These are phyloP conservation scores for Vandiemenella viatica DNA, from an alignment of 2,888 invertebrate genomes.

Conservation along the genomic window DNA sequence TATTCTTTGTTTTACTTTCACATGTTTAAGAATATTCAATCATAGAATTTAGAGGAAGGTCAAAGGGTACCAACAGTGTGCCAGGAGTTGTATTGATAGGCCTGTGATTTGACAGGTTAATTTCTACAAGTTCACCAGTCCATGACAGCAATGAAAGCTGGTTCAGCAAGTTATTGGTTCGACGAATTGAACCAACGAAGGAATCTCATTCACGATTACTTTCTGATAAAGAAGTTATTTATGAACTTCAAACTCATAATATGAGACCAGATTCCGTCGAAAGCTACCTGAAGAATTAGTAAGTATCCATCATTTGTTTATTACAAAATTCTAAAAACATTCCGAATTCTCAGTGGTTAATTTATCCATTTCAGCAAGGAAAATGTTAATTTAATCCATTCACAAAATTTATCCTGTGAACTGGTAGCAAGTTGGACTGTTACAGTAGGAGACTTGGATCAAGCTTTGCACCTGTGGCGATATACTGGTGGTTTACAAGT, in stretches of 20 bases:
- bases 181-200: conserved; percentile 85
- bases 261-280: conserved; percentile 78
- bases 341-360: too few species aligned
- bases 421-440: conserved; percentile 94
- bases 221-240: conserved; percentile 90
- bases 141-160: conserved; percentile 46
- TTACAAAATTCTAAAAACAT: too few species aligned
- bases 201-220: conserved; percentile 94
- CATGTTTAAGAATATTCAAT: too few species aligned
- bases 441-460: conserved; percentile 92
- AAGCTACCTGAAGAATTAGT: conserved; percentile 83
- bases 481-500: conserved; percentile 79
- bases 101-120: too few species aligned
- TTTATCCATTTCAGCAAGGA: conserved; percentile 45
- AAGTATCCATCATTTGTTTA: too few species aligned
- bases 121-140: conserved; percentile 9
- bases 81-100: too few species aligned
- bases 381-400: conserved; percentile 59
- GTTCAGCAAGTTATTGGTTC: conserved; percentile 75
- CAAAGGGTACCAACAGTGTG: too few species aligned
- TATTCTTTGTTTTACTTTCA: too few species aligned
- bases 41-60: too few species aligned
- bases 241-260: conserved; percentile 89
- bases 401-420: conserved; percentile 63
- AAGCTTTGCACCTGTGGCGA: conserved; percentile 90